Percentiles rank a stretch among this genome's conserved stretches.
These are phyloP conservation scores for Homarus gammarus DNA, from an alignment of 2,888 invertebrate genomes.

Conservation along the genomic window DNA sequence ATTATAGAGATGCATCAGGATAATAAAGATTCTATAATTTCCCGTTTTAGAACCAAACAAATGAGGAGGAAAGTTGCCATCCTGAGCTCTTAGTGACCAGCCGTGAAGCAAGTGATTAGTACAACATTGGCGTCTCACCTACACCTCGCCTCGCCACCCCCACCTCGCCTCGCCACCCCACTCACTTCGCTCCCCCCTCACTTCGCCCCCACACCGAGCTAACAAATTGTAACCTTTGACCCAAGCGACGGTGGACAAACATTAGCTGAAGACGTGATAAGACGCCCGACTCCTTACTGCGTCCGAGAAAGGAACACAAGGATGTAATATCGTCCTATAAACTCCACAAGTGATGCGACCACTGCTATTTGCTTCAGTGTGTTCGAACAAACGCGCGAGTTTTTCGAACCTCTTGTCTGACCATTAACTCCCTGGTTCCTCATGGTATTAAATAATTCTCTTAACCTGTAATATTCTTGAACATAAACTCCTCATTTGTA, in stretches of 20 bases:
- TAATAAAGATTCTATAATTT: not conserved
- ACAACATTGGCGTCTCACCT: not conserved
- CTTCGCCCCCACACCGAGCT: not conserved
- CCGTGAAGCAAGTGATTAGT: not conserved
- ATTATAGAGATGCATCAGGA: no score
- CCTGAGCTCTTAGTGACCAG: not conserved
- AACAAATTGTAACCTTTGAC: not conserved
- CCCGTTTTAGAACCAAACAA: not conserved
- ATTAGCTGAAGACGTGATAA: not conserved
- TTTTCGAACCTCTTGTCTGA: no score
- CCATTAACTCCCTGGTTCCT: not conserved
- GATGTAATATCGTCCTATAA: not conserved
- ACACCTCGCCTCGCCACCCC: not conserved
- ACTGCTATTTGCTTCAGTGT: not conserved
- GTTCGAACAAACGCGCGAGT: not conserved
- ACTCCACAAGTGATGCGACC: not conserved
- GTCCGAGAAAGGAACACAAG: not conserved
- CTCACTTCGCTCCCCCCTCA: no score
- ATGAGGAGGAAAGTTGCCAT: not conserved
- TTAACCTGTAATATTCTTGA: not conserved
- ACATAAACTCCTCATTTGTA: not conserved
- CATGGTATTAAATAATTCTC: not conserved
- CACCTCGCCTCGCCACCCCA: no score
- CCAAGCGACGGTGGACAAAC: not conserved
- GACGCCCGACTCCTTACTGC: not conserved